Evolutionary conservation across 2,113 vertebrate genomes (phyloP), one percentile per base, ranked within the genome.

Genomic region (Corvus cornix): DNA sequence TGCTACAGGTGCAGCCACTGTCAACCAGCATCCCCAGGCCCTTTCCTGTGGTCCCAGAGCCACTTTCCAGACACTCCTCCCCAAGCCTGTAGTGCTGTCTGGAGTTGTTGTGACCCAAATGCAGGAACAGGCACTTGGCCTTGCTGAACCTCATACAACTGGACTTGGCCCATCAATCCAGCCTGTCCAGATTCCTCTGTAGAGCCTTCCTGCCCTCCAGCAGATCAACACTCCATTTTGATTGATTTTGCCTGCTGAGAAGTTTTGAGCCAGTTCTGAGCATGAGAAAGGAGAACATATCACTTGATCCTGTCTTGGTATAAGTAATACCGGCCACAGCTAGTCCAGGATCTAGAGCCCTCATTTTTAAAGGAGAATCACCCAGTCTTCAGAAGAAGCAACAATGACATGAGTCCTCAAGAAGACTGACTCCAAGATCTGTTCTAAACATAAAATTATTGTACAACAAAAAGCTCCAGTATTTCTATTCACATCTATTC

Each of bases 1-100:
- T 0, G 0, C 27, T 81, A 16, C 44, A n/a, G 8, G 23, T 30
- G 23, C 27, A 39, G 37, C 13, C 6, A 17, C 28, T n/a, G 28
- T 26, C 30, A 14, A 10, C 5, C 46, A 67, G 33, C 23, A 30
- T 4, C 2, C 16, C 19, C 68, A 82, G 28, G 10, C 46, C 28
- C 23, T 46, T 21, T 53, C 48, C 69, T 52, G 26, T 27, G 18
- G 6, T 27, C 23, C 30, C 53, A 46, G 39, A 30, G 46, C 16
- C 39, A 5, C 24, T n/a, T 75, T 30, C 37, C 46, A 52, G 28
- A 20, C 16, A 30, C 39, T 31, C 24, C 30, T 46, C 5, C 10
- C 20, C 13, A 16, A 26, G 39, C 20, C 24, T 18, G n/a, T 2
- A 21, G 20, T 4, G 16, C 20, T 26, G 11, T 24, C 39, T 46